Base-by-base conservation (phyloP, 1,140 invertebrate genomes). In the Drosophila sulfurigaster region DNA sequence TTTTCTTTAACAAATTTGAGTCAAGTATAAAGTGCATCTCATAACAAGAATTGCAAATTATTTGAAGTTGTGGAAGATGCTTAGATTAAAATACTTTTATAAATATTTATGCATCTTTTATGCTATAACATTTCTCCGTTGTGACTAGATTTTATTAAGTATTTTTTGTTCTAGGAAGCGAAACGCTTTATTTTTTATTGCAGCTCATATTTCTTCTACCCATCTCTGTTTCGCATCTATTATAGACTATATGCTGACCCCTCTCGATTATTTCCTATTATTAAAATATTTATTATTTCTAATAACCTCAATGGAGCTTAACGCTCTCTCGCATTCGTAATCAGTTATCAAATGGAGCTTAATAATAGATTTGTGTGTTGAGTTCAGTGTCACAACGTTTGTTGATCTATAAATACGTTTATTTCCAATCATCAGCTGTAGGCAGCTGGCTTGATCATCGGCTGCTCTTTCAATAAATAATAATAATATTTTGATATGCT, bases 311-410 rank as follows among this genome's bases (percentile, higher is more conserved):
- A 52, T 43, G 11, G 5, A 43, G 41, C 41, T 43, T n/a, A 43
- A 6, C n/a, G 41, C 41, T 38, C 35, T 7, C 35, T 38, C 35
- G 35, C 35, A 43, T 43, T 43, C 48, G 16, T 25, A 25, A 13
- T 30, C 49, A 11, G 48, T 28, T 28, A 51, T 51, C 51, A 54
- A 35, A 54, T 7, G 3, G 15, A 54, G 20, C 51, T 15, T 15
- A 43, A 58, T 58, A 60, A 60, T 30, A 60, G 43, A 49, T 62
- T 4, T 16, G 35, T 16, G 35, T 38, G 45, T 20, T 49, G 59
- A 62, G 48, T 63, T 62, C 58, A 69, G 15, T 62, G 46, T 62
- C 66, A 60, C 20, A 67, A 30, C 35, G 35, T 28, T 20, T 25
- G 28, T 43, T 43, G 10, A 51, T 45, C 20, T 13, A 41, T 43